phyloP scores from a whole-genome alignment of 1,140 invertebrate genomes.

The Grapholita molesta region DNA sequence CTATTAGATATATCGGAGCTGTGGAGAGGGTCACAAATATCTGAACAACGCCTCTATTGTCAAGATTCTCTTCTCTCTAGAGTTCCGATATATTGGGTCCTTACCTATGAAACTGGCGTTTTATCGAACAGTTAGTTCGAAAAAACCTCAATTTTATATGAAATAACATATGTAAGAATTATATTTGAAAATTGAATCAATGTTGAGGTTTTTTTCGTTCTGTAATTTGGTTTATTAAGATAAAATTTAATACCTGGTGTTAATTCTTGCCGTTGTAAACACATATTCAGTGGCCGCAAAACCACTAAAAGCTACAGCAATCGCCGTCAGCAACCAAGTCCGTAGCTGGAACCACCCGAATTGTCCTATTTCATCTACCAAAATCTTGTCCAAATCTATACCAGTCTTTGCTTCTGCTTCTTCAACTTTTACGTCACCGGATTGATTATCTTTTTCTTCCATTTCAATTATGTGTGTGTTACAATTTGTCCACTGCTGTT shows the following conservation, averaged over 20 bases:
- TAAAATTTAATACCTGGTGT: slow-evolving; percentile 69
- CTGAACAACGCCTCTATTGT: too few species aligned
- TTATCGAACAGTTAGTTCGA: too few species aligned
- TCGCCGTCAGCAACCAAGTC: slow-evolving; percentile 71
- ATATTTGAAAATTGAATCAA: too few species aligned
- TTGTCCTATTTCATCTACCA: slow-evolving; percentile 64
- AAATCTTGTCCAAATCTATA: slow-evolving; percentile 45
- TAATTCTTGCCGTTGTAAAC: slow-evolving; percentile 77
- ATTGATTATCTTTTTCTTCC: neutral
- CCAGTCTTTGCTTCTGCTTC: neutral
- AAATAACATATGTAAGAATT: too few species aligned
- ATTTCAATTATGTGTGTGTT: neutral
- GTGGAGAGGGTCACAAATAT: too few species aligned
- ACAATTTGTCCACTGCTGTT: neutral
- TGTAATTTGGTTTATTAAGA: neutral
- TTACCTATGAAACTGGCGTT: too few species aligned
- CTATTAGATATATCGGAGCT: too few species aligned
- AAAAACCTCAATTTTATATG: too few species aligned
- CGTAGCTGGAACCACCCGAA: slow-evolving; percentile 79
- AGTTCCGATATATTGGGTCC: too few species aligned
- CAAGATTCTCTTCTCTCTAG: too few species aligned
- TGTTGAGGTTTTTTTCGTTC: too few species aligned
- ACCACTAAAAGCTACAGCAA: slow-evolving; percentile 76
- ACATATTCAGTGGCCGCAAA: slow-evolving; percentile 77
- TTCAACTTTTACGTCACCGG: neutral